A percentile compares a stretch with the other conserved stretches of the same genome.
These are phyloP conservation scores for Orientallactaga sibirica DNA, from an alignment of 2,797 vertebrate genomes.

Conservation along the genomic window DNA sequence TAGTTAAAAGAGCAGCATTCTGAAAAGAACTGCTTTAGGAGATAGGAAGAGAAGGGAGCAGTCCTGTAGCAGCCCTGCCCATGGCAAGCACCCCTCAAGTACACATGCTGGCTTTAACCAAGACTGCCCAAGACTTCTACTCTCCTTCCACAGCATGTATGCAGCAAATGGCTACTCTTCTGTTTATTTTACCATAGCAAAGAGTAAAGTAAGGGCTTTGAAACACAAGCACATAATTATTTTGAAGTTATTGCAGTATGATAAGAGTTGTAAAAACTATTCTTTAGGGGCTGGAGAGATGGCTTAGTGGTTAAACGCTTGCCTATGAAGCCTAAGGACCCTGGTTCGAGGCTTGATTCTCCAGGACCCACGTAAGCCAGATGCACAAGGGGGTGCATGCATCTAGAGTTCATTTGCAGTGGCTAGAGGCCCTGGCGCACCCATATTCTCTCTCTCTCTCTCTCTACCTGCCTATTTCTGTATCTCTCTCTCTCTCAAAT, in stretches of 20 bases:
- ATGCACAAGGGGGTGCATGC: too few species aligned
- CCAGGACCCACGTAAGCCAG: too few species aligned
- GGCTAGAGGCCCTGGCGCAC: too few species aligned
- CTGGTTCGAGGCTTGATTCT: too few species aligned
- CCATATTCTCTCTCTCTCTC: too few species aligned
- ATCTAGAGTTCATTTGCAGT: too few species aligned
- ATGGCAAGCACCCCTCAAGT: not conserved
- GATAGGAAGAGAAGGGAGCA: not conserved
- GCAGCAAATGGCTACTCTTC: not conserved
- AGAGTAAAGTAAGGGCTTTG: constrained; percentile 3
- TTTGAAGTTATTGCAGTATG: constrained; percentile 8
- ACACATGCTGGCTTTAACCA: not conserved
- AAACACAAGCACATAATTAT: not conserved
- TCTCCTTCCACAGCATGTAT: not conserved
- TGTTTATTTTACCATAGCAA: constrained; percentile 41
- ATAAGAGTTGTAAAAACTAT: not conserved
- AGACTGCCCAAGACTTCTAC: not conserved
- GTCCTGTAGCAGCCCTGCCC: not conserved
- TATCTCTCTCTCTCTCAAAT: too few species aligned
- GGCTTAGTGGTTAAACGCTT: too few species aligned
- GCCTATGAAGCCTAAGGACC: too few species aligned
- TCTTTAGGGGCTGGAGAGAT: too few species aligned
- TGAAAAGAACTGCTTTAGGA: not conserved
- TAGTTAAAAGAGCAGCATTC: not conserved
- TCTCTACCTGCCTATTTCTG: too few species aligned